Percentiles rank a stretch among this genome's conserved stretches.
phyloP scores from a whole-genome alignment of 1,140 invertebrate genomes.

The Polyergus mexicanus region DNA sequence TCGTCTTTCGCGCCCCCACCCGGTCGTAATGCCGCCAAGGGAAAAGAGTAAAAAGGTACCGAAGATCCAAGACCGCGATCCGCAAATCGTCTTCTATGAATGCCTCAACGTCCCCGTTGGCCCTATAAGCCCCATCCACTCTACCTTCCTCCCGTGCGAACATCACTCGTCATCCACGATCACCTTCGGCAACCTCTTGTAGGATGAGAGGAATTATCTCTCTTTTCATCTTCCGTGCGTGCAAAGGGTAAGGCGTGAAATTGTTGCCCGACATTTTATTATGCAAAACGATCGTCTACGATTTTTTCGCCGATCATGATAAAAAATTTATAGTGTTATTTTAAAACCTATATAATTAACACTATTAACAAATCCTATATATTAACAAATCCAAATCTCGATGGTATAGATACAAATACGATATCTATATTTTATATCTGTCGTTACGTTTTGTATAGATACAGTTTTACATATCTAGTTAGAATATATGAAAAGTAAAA shows the following conservation, averaged over 20 bases:
- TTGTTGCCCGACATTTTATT: neutral
- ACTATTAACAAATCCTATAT: no score
- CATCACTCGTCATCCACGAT: conserved; percentile 73
- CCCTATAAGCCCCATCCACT: conserved; percentile 41
- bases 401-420: neutral
- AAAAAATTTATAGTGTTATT: conserved; percentile 1
- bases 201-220: conserved; percentile 23
- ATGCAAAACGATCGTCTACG: neutral
- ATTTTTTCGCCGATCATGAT: neutral
- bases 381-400: neutral
- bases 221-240: neutral
- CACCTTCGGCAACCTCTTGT: conserved; percentile 54
- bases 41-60: conserved; percentile 80
- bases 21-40: conserved; percentile 53
- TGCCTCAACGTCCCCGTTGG: conserved; percentile 70
- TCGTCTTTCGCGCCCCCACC: conserved; percentile 63
- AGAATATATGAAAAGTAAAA: neutral
- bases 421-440: neutral
- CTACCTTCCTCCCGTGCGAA: conserved; percentile 56
- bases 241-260: conserved; percentile 7
- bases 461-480: neutral
- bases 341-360: neutral
- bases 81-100: conserved; percentile 83
- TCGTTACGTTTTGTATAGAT: neutral
- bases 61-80: conserved; percentile 76